Evolutionary conservation across 2,113 vertebrate genomes (phyloP), one percentile per base, ranked within the genome.

Genomic region (Oostethus manadensis): DNA sequence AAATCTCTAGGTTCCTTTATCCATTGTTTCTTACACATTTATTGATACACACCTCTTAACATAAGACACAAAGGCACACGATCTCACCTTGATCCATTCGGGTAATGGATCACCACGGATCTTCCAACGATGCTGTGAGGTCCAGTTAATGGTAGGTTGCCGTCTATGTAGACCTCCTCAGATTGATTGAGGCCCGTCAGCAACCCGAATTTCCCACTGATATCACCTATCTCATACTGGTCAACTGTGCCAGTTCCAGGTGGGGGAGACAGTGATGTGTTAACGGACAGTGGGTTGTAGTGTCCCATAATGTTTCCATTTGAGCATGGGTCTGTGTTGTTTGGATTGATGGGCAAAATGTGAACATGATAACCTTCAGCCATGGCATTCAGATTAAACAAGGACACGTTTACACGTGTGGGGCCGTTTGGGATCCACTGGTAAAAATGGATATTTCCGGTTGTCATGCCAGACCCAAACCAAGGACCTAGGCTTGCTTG

Each of bases 161-260:
- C 51, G 58, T 92, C 92, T 54, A 48, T 51, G 55, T 75, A 86
- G 16, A 66, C 13, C 6, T 42, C 68, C 5, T 74, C 14, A 7
- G 35, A 44, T 42, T 79, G 17, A 8, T 70, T 62, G 21, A 66
- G 81, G 59, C 23, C 57, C 8, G 11, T 60, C 16, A 93, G 74
- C 22, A 62, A 54, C n/a, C 91, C 90, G 60, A 85, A 91, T 72
- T 92, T 92, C 10, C 92, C 92, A 50, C 90, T 87, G 42, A 93
- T 78, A 61, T 92, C 92, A 3, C 92, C 92, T 20, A 89, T 53
- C 64, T 92, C 90, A 66, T 92, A 93, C 57, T 92, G 83, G 65
- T 93, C 92, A 21, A 83, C 79, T 2, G 89, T 90, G 26, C 92
- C 92, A 1, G 7, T 54, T 23, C 84, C 86, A 14, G 90, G 81